Conservation (phyloP, 2,888 invertebrate species). For the Hedychridium roseum region DNA sequence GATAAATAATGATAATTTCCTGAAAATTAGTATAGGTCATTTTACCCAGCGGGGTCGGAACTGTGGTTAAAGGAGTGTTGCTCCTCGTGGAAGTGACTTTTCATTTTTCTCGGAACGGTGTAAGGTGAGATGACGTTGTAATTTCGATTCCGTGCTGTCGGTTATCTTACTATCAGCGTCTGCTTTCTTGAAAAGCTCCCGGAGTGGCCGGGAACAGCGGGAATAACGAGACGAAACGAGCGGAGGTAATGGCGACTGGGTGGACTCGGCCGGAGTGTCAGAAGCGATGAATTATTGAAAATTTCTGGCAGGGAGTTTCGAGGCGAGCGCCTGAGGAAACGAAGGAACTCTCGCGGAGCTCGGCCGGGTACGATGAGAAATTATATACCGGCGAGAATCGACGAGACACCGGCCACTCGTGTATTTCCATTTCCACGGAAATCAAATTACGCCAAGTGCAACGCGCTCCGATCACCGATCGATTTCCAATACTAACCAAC, state of each 20-base stretch:
- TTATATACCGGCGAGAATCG: too few relatives aligned
- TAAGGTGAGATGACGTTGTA: too few relatives aligned
- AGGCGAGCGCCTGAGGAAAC: slow-evolving; percentile 20
- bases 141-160: too few relatives aligned
- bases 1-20: too few relatives aligned
- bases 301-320: slow-evolving; percentile 26
- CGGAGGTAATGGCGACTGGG: slow-evolving; percentile 26
- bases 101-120: too few relatives aligned
- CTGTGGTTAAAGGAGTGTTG: too few relatives aligned
- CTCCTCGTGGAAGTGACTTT: slow-evolving; percentile 14
- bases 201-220: slow-evolving; percentile 12
- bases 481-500: too few relatives aligned
- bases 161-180: slow-evolving; percentile 5
- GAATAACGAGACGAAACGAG: slow-evolving; percentile 34
- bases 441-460: not conserved
- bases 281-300: slow-evolving; percentile 35
- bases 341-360: too few relatives aligned
- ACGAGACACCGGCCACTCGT: too few relatives aligned
- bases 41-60: too few relatives aligned
- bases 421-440: not conserved
- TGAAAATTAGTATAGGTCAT: too few relatives aligned
- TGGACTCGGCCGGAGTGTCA: slow-evolving; percentile 25
- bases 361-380: slow-evolving; percentile 14
- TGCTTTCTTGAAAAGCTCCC: slow-evolving; percentile 5
- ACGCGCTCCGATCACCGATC: too few relatives aligned